A percentile compares a stretch with the other conserved stretches of the same genome.
Conservation (phyloP, 53 echinoderm and acorn worm genomes). For the Luidia sarsii region DNA sequence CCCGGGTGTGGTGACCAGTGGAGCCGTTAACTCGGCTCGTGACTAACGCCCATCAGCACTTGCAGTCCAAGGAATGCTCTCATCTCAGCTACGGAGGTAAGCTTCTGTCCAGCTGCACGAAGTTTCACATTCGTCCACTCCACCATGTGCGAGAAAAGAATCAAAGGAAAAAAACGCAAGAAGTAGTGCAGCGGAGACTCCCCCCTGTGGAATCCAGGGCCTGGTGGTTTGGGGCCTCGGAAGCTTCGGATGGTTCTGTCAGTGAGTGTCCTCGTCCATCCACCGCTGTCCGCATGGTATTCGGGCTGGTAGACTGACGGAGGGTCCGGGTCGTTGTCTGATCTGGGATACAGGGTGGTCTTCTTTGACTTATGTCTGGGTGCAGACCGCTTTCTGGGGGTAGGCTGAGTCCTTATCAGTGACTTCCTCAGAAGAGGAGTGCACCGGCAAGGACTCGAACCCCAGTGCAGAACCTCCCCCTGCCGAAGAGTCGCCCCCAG, state of each 20-base stretch:
- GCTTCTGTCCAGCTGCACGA: not conserved
- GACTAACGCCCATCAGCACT: conserved; percentile 21
- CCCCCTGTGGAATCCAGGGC: conserved; percentile 10
- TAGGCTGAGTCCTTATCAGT: too few species aligned
- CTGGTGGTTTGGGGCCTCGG: conserved; percentile 17
- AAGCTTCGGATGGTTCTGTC: not conserved
- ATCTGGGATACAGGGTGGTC: not conserved
- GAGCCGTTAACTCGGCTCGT: not conserved
- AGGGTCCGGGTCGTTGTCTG: conserved; percentile 3
- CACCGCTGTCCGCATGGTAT: conserved; percentile 17
- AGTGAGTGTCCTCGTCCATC: conserved; percentile 31
- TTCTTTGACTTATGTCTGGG: too few species aligned
- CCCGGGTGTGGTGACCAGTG: conserved; percentile 43
- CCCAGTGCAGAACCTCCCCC: too few species aligned
- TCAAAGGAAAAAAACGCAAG: conserved; percentile 7
- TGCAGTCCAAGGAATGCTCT: conserved; percentile 45
- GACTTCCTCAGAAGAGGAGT: too few species aligned
- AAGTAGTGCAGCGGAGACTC: conserved; percentile 8
- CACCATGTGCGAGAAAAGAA: not conserved
- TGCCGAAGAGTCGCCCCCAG: too few species aligned
- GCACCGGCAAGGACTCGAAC: too few species aligned
- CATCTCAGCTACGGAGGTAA: conserved; percentile 13
- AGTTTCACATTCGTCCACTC: conserved; percentile 46
- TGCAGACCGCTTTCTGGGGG: too few species aligned
- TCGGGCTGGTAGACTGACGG: conserved; percentile 14